A percentile compares a stretch with the other conserved stretches of the same genome.
These are phyloP conservation scores for Coranthus polyacanthus DNA, from an alignment of 2,797 vertebrate species.

Conservation along the genomic window DNA sequence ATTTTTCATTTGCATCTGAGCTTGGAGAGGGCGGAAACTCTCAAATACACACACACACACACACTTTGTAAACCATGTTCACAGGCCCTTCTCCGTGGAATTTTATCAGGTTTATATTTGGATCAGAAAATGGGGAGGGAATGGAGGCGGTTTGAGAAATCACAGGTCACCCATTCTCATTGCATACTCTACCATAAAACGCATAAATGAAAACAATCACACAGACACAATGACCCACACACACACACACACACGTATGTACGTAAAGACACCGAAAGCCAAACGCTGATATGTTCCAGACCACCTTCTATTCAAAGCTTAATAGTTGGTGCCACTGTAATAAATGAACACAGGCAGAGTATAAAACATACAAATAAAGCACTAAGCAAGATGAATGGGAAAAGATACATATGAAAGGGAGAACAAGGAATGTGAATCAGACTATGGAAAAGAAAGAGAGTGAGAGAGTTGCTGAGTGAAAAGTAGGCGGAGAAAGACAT, in stretches of 20 bases:
- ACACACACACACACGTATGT: conserved; percentile 20
- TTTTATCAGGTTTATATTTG: conserved; percentile 85
- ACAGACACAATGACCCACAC: conserved; percentile 28
- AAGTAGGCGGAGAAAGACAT: conserved; percentile 46
- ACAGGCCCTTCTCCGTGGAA: conserved; percentile 61
- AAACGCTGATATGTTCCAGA: conserved; percentile 63
- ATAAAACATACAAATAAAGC: conserved; percentile 42
- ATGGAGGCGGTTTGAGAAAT: conserved; percentile 68
- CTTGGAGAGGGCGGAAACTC: conserved; percentile 62
- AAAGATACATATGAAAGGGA: conserved; percentile 21
- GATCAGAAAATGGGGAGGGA: conserved; percentile 58
- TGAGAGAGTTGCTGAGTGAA: conserved; percentile 44
- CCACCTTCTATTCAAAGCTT: conserved; percentile 45
- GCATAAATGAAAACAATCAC: conserved; percentile 30
- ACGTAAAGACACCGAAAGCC: conserved; percentile 34
- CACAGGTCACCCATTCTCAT: conserved; percentile 70
- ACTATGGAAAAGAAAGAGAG: conserved; percentile 11
- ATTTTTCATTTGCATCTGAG: conserved; percentile 70
- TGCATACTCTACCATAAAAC: conserved; percentile 49
- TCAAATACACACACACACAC: conserved; percentile 41
- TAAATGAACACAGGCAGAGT: conserved; percentile 33
- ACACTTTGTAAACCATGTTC: conserved; percentile 59
- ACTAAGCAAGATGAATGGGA: conserved; percentile 46
- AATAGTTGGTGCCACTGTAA: conserved; percentile 16
- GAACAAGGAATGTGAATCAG: conserved; percentile 17